Evolutionary conservation across 30 jellyfish, hydroid and myxozoan species (phyloP), one percentile per base, ranked within the genome.

Genomic region (Aurelia sp.): DNA sequence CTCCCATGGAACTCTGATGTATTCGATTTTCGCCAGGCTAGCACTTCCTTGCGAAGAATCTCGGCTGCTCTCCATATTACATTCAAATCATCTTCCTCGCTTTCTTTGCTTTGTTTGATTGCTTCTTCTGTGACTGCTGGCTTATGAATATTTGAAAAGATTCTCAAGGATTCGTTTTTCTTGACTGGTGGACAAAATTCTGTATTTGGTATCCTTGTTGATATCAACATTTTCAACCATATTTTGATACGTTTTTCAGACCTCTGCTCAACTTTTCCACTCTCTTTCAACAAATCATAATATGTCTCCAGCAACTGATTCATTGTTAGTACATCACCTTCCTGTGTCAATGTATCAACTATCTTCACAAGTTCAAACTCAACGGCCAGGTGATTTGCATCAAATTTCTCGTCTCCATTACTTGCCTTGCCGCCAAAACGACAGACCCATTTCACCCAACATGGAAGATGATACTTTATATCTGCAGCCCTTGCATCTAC

Each of bases 1-100:
- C 17, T 52, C 17, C 63, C 63, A 52, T 52, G 63, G 63, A 52
- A 52, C 63, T 52, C 63, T 52, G 63, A 17, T 52, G 11, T 52
- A 52, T 52, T 52, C 17, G 63, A 52, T 52, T 52, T 52, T 52
- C 63, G 63, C 63, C 63, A 52, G 63, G 63, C 63, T 17, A 52
- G 63, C 63, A 52, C 63, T 52, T 52, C 63, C 63, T 52, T 52
- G 63, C 63, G 63, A 52, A 52, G 63, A 52, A 52, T 52, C 63
- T 52, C 63, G 63, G 63, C 63, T 52, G 63, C 63, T 52, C 63
- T 52, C 63, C 63, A 52, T 52, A 52, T 52, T 52, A 52, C 63
- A 52, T 52, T 17, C 63, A 52, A 52, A 52, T 52, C 63, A 52
- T 52, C 63, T 52, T 52, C 63, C 63, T 52, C 63, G 63, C 17